A percentile compares a stretch with the other conserved stretches of the same genome.
phyloP scores from a whole-genome alignment of 2,113 vertebrate genomes.

The Dipodomys spectabilis region DNA sequence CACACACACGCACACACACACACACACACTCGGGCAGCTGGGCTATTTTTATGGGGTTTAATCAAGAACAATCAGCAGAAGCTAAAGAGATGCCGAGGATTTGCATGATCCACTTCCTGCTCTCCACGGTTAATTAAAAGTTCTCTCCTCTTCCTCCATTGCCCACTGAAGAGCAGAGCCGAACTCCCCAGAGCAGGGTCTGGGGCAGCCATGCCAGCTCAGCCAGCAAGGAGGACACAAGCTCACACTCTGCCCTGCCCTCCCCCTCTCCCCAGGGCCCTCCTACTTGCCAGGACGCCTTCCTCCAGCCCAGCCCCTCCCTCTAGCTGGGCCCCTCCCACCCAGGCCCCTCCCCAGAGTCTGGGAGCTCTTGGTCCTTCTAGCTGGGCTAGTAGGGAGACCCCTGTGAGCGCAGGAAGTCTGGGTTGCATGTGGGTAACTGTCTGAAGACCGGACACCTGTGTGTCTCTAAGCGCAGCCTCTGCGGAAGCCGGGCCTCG shows the following conservation, averaged over 20 bases:
- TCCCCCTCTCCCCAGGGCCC: no score
- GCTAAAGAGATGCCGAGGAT: slow-evolving; percentile 79
- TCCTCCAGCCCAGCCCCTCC: no score
- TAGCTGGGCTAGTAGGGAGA: background rate
- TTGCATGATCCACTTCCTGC: slow-evolving; percentile 81
- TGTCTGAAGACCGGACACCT: no score
- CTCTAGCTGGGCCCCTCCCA: background rate
- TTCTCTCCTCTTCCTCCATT: slow-evolving; percentile 70
- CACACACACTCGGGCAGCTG: slow-evolving; percentile 57
- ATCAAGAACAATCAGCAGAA: slow-evolving; percentile 86
- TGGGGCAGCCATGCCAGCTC: no score
- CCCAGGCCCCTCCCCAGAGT: background rate
- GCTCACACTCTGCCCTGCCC: background rate
- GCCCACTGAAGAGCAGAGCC: rapidly evolving
- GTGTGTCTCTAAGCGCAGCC: no score
- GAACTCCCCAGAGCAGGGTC: no score
- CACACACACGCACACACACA: no score
- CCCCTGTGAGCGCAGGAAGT: background rate
- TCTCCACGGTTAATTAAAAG: slow-evolving; percentile 85
- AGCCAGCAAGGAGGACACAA: background rate
- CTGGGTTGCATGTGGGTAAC: no score
- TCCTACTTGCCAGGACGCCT: no score
- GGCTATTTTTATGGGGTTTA: slow-evolving; percentile 84
- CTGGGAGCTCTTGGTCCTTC: background rate
- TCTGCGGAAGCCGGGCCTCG: no score